Conservation (phyloP, 2,797 vertebrate genomes). For the Percopsis omiscomaycus region DNA sequence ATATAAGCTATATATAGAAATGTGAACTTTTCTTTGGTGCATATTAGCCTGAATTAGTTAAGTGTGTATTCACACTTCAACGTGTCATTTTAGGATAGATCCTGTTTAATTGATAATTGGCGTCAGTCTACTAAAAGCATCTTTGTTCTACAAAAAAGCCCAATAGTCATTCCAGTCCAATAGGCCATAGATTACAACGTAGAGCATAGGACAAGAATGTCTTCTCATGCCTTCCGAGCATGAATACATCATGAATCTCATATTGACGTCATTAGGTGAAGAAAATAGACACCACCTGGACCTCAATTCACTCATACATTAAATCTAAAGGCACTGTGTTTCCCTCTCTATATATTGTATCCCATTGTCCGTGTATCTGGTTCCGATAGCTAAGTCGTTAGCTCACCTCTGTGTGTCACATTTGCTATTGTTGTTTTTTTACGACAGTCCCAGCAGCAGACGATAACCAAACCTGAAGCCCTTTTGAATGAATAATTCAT, state of each 20-base stretch:
- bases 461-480: conserved; percentile 7
- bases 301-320: conserved; percentile 37
- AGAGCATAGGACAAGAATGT: conserved; percentile 20
- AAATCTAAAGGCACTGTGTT: background rate
- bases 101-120: conserved; percentile 16
- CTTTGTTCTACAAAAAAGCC: background rate
- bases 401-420: background rate
- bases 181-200: background rate
- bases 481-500: conserved; percentile 12
- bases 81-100: background rate
- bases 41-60: too few relatives aligned
- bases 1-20: too few relatives aligned
- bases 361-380: background rate
- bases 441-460: conserved; percentile 11
- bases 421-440: conserved; percentile 24
- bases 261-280: background rate
- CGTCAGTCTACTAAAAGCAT: background rate
- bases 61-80: conserved; percentile 8
- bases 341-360: too few relatives aligned
- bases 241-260: conserved; percentile 31
- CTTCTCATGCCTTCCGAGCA: conserved; percentile 39
- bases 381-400: conserved; percentile 1
- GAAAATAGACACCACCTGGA: conserved; percentile 28
- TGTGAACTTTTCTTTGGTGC: too few relatives aligned
- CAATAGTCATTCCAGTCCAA: conserved; percentile 23